Base-by-base conservation (phyloP, 1,140 invertebrate genomes). In the Drosophila persimilis region DNA sequence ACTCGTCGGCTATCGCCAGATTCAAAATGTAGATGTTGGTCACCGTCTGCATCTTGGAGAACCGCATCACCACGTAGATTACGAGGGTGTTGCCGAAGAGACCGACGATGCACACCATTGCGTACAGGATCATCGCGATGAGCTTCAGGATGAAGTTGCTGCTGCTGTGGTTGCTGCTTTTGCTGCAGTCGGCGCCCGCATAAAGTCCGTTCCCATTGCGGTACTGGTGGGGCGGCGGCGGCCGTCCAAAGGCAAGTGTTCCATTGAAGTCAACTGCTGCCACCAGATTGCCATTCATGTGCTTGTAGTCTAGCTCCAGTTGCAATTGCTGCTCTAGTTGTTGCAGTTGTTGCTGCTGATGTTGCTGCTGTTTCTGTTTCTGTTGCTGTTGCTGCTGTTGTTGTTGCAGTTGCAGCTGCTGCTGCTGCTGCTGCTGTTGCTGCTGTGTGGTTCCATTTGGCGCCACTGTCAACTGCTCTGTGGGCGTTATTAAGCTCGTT, bases 21-120 rank as follows among this genome's bases (percentile, higher is more conserved):
- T 99, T 99, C 2, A 99, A 94, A 58, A 99, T 98, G 92, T 99
- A 99, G 93, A 98, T 96, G 81, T 99, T 99, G 35, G 98, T 99
- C 0, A 99, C 98, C 0, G 98, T 99, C 90, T 99, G 97, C 98
- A 99, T 99, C 91, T 98, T 98, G 24, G 97, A 97, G 92, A 96
- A 97, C 2, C 97, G 94, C 15, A 97, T 90, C 1, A 99, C 97
- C 7, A 99, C 98, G 92, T 99, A 99, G 73, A 99, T 99, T 35
- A 99, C 98, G 13, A 99, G 92, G 0, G 96, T 96, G 91, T 99
- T 99, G 4, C 98, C 98, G 3, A 97, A 93, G 0, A 98, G 93
- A 0, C 98, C 98, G 2, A 98, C 94, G 3, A 98, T 92, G 88
- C 96, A 98, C 1, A 99, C 97, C 5, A 98, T 92, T 0, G 94